These are phyloP conservation scores for Okapia johnstoni DNA, from an alignment of 2,113 vertebrate species.

Conservation along the genomic window DNA sequence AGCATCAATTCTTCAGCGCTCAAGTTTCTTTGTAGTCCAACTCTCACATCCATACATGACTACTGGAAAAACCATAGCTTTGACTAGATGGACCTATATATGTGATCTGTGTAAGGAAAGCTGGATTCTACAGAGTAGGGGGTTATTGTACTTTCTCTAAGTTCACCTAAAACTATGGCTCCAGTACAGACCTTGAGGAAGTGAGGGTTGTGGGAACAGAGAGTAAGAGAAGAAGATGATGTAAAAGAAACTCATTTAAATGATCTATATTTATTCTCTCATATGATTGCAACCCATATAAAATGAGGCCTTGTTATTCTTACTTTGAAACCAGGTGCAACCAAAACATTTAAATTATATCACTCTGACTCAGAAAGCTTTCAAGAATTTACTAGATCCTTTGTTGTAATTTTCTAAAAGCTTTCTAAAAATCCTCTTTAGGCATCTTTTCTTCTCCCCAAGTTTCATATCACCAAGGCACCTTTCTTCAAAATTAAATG, in stretches of 20 bases:
- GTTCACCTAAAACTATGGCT: neutral
- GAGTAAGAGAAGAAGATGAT: neutral
- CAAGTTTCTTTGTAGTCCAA: neutral
- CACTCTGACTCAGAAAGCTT: neutral
- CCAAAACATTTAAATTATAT: neutral
- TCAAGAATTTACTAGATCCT: slow-evolving; percentile 12
- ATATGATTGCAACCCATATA: neutral
- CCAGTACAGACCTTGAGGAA: neutral
- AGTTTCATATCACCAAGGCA: neutral
- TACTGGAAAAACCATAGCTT: neutral
- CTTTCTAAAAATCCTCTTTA: neutral
- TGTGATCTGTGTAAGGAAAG: neutral
- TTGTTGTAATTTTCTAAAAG: neutral
- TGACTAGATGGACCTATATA: neutral
- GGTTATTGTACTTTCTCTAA: neutral
- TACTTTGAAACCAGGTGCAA: neutral
- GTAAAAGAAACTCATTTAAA: slow-evolving; percentile 6
- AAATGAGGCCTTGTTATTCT: neutral
- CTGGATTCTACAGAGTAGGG: neutral
- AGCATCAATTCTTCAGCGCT: neutral
- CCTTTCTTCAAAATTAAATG: neutral
- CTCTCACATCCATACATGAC: neutral
- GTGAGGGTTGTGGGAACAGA: neutral
- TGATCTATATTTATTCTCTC: neutral
- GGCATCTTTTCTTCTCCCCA: neutral